Conservation (phyloP, 2,888 invertebrate species). For the Cataglyphis livida region DNA sequence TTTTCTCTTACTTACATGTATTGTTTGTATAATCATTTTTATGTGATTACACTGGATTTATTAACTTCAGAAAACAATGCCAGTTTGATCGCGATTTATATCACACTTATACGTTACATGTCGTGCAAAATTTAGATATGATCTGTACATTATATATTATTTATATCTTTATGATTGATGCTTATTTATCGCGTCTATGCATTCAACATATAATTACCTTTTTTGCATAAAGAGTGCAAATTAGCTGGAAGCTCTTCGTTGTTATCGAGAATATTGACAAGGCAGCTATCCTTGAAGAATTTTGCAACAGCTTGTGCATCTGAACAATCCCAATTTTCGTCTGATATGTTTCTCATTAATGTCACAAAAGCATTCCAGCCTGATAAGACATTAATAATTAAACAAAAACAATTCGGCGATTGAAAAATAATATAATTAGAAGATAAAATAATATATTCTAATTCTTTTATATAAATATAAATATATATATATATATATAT, state of each 20-base stretch:
- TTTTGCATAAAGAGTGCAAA: constrained; percentile 73
- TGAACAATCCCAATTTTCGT: constrained; percentile 76
- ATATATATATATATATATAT: neutral
- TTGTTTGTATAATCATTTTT: neutral
- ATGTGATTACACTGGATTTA: neutral
- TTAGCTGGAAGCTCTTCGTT: constrained; percentile 68
- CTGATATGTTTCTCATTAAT: constrained; percentile 74
- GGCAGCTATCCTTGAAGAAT: constrained; percentile 91
- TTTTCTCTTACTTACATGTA: neutral
- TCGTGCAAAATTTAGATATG: constrained; percentile 10
- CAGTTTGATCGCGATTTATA: neutral
- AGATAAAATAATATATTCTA: constrained; percentile 5
- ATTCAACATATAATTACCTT: constrained; percentile 57
- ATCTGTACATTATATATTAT: neutral
- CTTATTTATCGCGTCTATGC: neutral
- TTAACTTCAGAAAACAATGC: neutral
- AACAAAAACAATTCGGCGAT: neutral
- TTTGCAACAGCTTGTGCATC: constrained; percentile 85
- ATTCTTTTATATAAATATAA: too few species aligned
- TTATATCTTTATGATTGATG: neutral
- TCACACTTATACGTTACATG: neutral
- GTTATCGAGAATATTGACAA: constrained; percentile 75
- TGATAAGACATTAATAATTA: constrained; percentile 51
- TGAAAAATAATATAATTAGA: neutral
- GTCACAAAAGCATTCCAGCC: constrained; percentile 82